Evolutionary conservation across 2,888 invertebrate genomes (phyloP), one percentile per base, ranked within the genome.

Genomic region (Eilema sororculum): DNA sequence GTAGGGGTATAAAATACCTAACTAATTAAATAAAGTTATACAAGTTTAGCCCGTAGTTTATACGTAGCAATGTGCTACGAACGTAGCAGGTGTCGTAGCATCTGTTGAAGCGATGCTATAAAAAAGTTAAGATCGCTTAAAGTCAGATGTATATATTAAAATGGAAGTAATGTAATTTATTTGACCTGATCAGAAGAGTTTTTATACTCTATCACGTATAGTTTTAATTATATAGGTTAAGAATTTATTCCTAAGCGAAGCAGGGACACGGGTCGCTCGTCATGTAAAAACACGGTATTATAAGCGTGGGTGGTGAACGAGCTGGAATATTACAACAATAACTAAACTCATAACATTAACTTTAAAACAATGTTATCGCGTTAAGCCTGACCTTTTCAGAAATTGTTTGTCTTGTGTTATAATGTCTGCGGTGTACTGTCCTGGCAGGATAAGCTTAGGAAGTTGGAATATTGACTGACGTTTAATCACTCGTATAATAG

Each of bases 11-110:
- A 52, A 52, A 52, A 13, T 16, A 41, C 2, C 13, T 41, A 2
- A 16, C 3, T 16, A 41, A 41, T 41, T 52, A n/a, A 37, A 12
- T 37, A 12, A 37, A 52, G 9, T 52, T 9, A 52, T 9, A 9
- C 9, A 52, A n/a, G 6, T 52, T 52, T n/a, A 22, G 10, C 2
- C 56, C 64, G 72, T 74, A 73, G 73, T 41, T 10, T 52, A 30
- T n/a, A 67, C 73, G 71, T 78, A 80, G 78, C 66, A 57, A 1
- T 3, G 10, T 41, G 71, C 74, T 79, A 81, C 73, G 73, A 59
- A 2, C 24, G 37, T 72, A 67, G 65, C 70, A 68, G 41, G 2
- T 66, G 28, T 2, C 69, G 68, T 71, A 78, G 71, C 58, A 41
- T 58, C n/a, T 25, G 57, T 62, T 25, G 28, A 25, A 33, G 33